phyloP scores from a whole-genome alignment of 2,888 invertebrate genomes.

The Pollenia angustigena region DNA sequence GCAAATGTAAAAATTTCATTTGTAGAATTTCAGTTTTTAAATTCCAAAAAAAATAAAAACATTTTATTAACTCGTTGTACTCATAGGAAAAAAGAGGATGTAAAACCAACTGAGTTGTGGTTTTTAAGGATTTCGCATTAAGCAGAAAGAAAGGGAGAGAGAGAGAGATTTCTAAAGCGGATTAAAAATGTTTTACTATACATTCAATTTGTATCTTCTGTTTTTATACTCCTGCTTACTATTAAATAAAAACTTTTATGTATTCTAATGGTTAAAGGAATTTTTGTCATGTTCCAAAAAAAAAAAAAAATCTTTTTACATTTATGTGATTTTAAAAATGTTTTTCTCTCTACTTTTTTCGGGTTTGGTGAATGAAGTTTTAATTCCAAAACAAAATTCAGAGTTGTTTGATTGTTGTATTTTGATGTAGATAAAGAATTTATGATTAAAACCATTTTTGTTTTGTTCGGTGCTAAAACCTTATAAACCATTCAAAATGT shows the following conservation, averaged over 20 bases:
- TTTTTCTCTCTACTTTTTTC: constrained; percentile 13
- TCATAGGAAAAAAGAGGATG: constrained; percentile 47
- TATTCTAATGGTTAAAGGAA: constrained; percentile 5
- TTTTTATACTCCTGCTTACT: too few species aligned
- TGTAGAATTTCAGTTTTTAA: constrained; percentile 13
- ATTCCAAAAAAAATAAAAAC: constrained; percentile 59
- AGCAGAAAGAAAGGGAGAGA: constrained; percentile 14
- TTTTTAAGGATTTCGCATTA: constrained; percentile 60
- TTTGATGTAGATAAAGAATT: constrained; percentile 62
- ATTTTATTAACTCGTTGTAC: constrained; percentile 45
- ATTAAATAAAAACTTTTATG: background rate
- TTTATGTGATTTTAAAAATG: constrained; percentile 39
- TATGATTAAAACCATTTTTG: constrained; percentile 66
- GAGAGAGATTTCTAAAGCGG: constrained; percentile 64
- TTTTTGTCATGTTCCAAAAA: constrained; percentile 10
- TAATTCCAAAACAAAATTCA: constrained; percentile 38
- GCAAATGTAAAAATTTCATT: constrained; percentile 61
- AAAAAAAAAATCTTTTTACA: constrained; percentile 22
- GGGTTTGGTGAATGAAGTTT: background rate
- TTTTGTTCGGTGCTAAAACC: constrained; percentile 44
- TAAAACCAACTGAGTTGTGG: constrained; percentile 63
- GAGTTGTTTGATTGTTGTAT: constrained; percentile 51
- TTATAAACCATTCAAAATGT: constrained; percentile 70
- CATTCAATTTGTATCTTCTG: constrained; percentile 42
- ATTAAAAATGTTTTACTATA: constrained; percentile 61